Evolutionary conservation across 2,113 vertebrate species (phyloP).

Genomic region (Corythornis vintsioides): DNA sequence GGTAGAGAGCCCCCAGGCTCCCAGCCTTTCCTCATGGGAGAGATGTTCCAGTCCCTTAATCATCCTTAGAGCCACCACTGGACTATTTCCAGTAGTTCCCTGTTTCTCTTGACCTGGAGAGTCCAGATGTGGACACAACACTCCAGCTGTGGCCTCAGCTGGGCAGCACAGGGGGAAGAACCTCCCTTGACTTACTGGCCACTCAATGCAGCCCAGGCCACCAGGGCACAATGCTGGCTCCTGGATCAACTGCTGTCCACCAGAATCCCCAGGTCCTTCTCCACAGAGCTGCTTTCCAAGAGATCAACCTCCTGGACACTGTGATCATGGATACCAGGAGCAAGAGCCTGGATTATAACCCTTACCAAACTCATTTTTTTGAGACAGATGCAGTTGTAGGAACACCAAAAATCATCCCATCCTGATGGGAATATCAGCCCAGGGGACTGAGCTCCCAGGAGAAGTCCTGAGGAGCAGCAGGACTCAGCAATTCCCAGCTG

Average conservation of each 20-base stretch:
- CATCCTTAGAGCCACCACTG: background rate
- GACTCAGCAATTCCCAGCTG: background rate
- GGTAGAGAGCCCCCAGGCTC: background rate
- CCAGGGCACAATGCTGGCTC: background rate
- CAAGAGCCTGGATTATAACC: background rate
- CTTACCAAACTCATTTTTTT: background rate
- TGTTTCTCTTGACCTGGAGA: background rate
- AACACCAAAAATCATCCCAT: background rate
- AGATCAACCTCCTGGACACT: background rate
- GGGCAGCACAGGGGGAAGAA: background rate
- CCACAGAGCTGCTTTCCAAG: background rate
- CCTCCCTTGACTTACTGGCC: background rate
- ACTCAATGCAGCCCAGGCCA: background rate
- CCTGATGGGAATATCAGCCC: background rate
- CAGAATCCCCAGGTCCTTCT: background rate
- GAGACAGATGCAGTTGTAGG: fast-evolving
- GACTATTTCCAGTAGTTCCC: background rate
- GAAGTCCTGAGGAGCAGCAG: background rate
- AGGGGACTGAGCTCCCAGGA: background rate
- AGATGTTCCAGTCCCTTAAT: background rate
- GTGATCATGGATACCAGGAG: fast-evolving
- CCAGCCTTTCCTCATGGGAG: background rate
- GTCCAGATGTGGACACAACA: background rate
- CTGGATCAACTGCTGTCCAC: background rate
- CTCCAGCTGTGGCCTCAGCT: background rate